phyloP scores from a whole-genome alignment of 2,888 invertebrate genomes.

The Neuroscelio doddi region DNA sequence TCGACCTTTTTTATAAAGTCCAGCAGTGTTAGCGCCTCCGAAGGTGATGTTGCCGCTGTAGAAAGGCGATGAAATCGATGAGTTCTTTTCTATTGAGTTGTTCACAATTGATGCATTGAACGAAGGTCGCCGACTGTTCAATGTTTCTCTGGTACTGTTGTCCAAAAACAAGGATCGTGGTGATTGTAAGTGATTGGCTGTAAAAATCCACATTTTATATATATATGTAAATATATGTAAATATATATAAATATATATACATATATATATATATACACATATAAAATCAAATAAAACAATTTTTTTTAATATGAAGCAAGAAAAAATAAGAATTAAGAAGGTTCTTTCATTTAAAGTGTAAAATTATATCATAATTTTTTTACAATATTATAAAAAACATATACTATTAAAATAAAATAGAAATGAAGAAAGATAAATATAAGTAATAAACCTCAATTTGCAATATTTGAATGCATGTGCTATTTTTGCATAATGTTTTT shows the following conservation, averaged over 20 bases:
- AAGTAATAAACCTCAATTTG: no score
- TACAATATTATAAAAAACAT: no score
- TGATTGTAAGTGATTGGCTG: conserved; percentile 66
- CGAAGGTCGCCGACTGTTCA: conserved; percentile 73
- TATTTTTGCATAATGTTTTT: no score
- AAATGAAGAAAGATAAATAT: no score
- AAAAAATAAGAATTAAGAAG: neutral
- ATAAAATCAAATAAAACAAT: neutral
- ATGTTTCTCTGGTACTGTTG: conserved; percentile 69
- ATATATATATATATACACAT: no score
- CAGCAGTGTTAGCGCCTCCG: conserved; percentile 78
- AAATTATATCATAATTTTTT: no score
- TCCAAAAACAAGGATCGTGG: conserved; percentile 70
- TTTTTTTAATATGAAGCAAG: neutral
- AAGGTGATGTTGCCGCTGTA: conserved; percentile 84
- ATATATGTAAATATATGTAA: no score
- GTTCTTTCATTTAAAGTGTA: no score
- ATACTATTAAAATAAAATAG: no score
- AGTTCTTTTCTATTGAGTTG: conserved; percentile 71
- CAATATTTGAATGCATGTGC: no score
- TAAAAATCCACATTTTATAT: no score
- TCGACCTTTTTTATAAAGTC: conserved; percentile 58
- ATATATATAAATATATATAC: no score
- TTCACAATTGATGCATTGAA: conserved; percentile 73
- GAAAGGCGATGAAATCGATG: conserved; percentile 78